Evolutionary conservation across 2,888 invertebrate genomes (phyloP).

Genomic region (Phyllotreta cruciferae): DNA sequence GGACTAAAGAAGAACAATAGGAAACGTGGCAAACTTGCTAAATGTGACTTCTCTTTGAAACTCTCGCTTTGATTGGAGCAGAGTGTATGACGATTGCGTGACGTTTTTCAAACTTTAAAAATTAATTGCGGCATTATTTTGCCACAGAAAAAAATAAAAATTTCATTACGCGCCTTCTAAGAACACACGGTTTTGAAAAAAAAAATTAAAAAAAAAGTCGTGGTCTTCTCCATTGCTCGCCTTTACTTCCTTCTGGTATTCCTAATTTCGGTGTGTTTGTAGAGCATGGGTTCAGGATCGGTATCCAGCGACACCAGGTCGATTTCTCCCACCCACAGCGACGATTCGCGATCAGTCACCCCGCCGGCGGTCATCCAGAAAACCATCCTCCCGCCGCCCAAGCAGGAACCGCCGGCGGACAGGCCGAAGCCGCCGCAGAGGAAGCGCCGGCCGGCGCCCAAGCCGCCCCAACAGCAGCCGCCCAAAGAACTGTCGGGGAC

Average conservation of each 20-base stretch:
- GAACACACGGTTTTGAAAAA: too few species aligned
- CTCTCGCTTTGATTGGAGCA: too few species aligned
- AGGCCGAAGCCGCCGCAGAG: slow-evolving; percentile 63
- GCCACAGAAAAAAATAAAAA: too few species aligned
- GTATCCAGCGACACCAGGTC: slow-evolving; percentile 59
- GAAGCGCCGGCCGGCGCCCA: slow-evolving; percentile 67
- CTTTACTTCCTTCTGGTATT: neutral
- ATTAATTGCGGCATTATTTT: too few species aligned
- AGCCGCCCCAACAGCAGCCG: slow-evolving; percentile 60
- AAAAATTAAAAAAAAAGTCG: too few species aligned
- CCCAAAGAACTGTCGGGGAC: slow-evolving; percentile 17
- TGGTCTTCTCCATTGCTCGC: neutral
- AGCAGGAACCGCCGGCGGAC: slow-evolving; percentile 55
- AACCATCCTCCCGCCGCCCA: slow-evolving; percentile 47
- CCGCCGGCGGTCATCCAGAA: slow-evolving; percentile 55
- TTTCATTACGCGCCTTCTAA: too few species aligned
- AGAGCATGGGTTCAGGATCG: slow-evolving; percentile 59
- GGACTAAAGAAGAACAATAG: too few species aligned
- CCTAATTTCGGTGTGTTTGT: slow-evolving; percentile 5
- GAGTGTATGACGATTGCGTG: too few species aligned
- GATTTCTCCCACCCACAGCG: slow-evolving; percentile 68
- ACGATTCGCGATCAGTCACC: slow-evolving; percentile 62
- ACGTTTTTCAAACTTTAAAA: too few species aligned
- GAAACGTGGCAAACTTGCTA: too few species aligned
- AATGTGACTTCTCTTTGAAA: too few species aligned